Conservation (phyloP, 2,888 invertebrate species). For the Biston betularia region DNA sequence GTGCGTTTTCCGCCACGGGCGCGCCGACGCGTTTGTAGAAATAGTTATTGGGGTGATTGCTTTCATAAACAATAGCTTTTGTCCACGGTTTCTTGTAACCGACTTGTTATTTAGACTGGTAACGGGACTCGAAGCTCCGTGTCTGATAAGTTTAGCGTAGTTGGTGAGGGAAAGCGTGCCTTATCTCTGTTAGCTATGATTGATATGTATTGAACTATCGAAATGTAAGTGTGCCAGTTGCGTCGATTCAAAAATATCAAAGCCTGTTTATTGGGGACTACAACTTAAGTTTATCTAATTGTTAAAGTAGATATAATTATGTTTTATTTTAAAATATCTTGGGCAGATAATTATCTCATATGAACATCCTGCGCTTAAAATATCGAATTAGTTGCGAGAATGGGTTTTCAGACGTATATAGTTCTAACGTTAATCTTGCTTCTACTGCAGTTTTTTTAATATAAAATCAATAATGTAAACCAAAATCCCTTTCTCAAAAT, state of each 20-base stretch:
- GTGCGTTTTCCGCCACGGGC: constrained; percentile 79
- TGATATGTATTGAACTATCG: constrained; percentile 17
- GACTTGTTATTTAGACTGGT: constrained; percentile 71
- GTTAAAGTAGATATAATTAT: no score
- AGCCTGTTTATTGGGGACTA: no score
- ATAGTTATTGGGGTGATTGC: constrained; percentile 86
- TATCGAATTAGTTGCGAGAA: no score
- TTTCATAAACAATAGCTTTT: constrained; percentile 85
- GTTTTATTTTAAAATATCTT: no score
- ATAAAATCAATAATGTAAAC: no score
- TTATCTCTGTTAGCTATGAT: constrained; percentile 46
- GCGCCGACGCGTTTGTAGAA: constrained; percentile 79
- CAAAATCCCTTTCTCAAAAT: no score
- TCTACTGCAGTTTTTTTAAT: no score
- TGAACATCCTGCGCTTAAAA: no score
- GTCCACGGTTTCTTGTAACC: constrained; percentile 75
- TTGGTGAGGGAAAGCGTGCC: constrained; percentile 47
- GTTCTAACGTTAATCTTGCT: no score
- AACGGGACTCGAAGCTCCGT: constrained; percentile 66
- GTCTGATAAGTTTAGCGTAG: constrained; percentile 63
- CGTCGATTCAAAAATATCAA: neutral
- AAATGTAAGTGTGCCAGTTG: constrained; percentile 38
- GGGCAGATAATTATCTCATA: no score
- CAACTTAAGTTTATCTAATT: no score
- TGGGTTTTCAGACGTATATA: no score